Evolutionary conservation across 92 coral and sea anemone genomes (phyloP).

Genomic region (Epizoanthus illoricatus): DNA sequence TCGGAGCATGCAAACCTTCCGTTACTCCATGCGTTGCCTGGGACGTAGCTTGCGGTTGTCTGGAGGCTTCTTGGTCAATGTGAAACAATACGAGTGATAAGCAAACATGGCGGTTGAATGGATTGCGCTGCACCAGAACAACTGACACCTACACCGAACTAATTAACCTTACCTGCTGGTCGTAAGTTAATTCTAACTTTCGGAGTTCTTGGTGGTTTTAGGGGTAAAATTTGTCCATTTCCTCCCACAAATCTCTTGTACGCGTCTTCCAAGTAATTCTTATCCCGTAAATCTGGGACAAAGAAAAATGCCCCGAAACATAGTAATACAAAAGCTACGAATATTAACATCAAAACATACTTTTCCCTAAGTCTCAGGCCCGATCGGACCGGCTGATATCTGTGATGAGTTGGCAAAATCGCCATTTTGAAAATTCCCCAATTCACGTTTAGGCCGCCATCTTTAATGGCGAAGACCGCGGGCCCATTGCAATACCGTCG

Average conservation of each 20-base stretch:
- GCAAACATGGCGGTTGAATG: no score
- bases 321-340: slow-evolving; percentile 84
- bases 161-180: slow-evolving; percentile 44
- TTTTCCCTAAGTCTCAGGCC: slow-evolving; percentile 96
- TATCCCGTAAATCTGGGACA: slow-evolving; percentile 90
- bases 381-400: slow-evolving; percentile 82
- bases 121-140: neutral
- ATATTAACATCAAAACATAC: slow-evolving; percentile 89
- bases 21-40: neutral
- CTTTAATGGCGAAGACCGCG: slow-evolving; percentile 27
- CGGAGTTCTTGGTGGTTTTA: slow-evolving; percentile 84
- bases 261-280: slow-evolving; percentile 81
- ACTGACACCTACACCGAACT: neutral
- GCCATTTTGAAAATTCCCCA: slow-evolving; percentile 57
- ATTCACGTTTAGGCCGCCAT: slow-evolving; percentile 53
- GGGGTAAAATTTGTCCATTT: slow-evolving; percentile 72
- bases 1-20: neutral
- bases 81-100: neutral
- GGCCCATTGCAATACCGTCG: slow-evolving; percentile 1
- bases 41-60: neutral
- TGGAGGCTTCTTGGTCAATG: neutral
- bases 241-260: slow-evolving; percentile 83
- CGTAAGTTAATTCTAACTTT: slow-evolving; percentile 45
- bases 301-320: slow-evolving; percentile 98
- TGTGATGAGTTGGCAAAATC: slow-evolving; percentile 97